Conservation (phyloP, 2,113 vertebrate genomes). For the Corvus hawaiiensis region DNA sequence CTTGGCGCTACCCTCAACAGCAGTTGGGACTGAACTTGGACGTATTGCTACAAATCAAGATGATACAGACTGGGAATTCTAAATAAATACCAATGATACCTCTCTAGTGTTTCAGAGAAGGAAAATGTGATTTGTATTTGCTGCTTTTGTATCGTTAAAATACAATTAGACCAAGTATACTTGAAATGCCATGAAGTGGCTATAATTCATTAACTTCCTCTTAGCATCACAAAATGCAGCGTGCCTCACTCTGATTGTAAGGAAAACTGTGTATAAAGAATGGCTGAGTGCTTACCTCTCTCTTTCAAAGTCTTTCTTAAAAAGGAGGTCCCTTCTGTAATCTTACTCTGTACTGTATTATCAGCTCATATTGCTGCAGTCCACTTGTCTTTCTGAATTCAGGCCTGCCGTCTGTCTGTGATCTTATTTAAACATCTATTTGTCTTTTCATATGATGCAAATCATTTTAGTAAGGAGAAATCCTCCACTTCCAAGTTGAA, state of each 20-base stretch:
- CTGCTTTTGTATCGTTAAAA: conserved; percentile 65
- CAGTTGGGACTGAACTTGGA: conserved; percentile 33
- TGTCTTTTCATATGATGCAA: neutral
- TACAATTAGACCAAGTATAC: conserved; percentile 61
- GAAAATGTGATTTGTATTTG: conserved; percentile 68
- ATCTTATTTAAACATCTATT: neutral
- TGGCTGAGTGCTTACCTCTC: neutral
- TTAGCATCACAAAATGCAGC: neutral
- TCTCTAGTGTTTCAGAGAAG: conserved; percentile 54
- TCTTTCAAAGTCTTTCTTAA: neutral
- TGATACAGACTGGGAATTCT: conserved; percentile 73
- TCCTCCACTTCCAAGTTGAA: neutral
- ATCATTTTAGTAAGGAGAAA: neutral
- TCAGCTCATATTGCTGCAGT: neutral
- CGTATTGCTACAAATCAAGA: conserved; percentile 23
- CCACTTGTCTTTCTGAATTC: neutral
- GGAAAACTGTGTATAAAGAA: neutral
- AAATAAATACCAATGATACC: conserved; percentile 43
- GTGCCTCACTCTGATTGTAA: neutral
- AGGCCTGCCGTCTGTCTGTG: neutral
- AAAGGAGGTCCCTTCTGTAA: neutral
- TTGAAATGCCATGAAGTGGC: conserved; percentile 68
- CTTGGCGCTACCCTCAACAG: conserved; percentile 33
- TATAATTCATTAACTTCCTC: neutral
- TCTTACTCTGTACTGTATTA: neutral